Evolutionary conservation across 1,140 invertebrate species (phyloP), one percentile per base, ranked within the genome.

Genomic region (Meloidogyne exigua): DNA sequence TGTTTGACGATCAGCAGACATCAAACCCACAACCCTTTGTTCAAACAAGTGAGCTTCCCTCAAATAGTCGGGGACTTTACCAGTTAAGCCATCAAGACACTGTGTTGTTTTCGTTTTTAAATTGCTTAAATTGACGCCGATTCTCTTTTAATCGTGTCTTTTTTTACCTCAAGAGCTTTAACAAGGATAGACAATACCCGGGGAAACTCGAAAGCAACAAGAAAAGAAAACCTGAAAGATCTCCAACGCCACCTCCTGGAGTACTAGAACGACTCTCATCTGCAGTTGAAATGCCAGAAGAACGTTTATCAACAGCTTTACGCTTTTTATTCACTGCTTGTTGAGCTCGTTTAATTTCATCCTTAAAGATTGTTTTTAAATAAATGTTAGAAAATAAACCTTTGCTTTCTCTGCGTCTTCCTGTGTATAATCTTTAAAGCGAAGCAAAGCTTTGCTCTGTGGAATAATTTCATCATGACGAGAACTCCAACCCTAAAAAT

Each of bases 401-500:
- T 64, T 80, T 10, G 78, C 76, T 42, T 80, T 70, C 15, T 69
- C 68, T 15, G 77, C 77, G 9, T 69, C 78, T 65, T 79, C 69
- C 5, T 69, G 63, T 28, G 76, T 79, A n/a, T 62, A 80, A 26
- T 36, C 63, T 39, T 80, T 79, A 57, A 79, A 79, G 5, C 77
- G 77, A 15, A 57, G 44, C 23, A 68, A 15, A 13, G 77, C 77
- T 12, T 80, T 68, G n/a, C 32, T 36, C 9, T 80, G 68, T 25
- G 44, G 44, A 65, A 79, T 79, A 7, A 63, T 57, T 25, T 79
- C 77, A 57, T 79, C 77, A 23, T 79, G 78, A 44, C 77, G 77
- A 18, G 42, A 63, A 63, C 69, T 79, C 77, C 77, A 79, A 67
- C 77, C 77, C 77, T 79, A 32, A 64, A 72, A 77, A 79, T 18